Percentiles rank a stretch among this genome's conserved stretches.
Evolutionary conservation across 2,888 invertebrate species (phyloP).

Genomic region (Drosophila neotestacea): DNA sequence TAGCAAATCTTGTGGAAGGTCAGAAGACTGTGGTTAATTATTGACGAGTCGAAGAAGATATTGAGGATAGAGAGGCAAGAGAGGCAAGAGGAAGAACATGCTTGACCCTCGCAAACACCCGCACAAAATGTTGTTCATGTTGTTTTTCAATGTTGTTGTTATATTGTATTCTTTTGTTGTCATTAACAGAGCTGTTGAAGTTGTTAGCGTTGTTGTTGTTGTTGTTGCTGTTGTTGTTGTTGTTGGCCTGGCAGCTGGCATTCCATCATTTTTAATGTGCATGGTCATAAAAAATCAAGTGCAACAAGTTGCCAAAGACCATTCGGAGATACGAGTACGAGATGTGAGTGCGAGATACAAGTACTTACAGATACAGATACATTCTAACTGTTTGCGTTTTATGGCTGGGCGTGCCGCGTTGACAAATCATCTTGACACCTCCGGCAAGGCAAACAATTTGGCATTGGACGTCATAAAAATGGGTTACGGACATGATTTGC

Average conservation of each 20-base stretch:
- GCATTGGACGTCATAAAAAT: constrained; percentile 72
- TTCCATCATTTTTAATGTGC: constrained; percentile 73
- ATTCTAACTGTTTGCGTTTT: constrained; percentile 67
- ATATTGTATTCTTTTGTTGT: constrained; percentile 33
- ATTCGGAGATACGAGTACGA: constrained; percentile 20
- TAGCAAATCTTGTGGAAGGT: constrained; percentile 53
- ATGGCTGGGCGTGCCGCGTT: constrained; percentile 56
- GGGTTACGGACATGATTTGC: constrained; percentile 78
- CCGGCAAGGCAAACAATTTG: constrained; percentile 38
- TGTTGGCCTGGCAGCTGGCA: constrained; percentile 55
- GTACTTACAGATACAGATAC: constrained; percentile 28
- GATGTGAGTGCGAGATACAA: neutral
- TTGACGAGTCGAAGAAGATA: constrained; percentile 47
- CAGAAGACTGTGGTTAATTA: constrained; percentile 71
- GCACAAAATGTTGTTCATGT: constrained; percentile 34
- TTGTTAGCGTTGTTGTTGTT: neutral
- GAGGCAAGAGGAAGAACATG: neutral
- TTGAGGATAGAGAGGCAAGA: neutral
- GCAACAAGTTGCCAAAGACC: constrained; percentile 70
- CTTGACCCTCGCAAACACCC: constrained; percentile 49
- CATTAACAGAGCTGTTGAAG: constrained; percentile 49
- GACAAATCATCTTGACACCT: constrained; percentile 79
- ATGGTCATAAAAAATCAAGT: constrained; percentile 74
- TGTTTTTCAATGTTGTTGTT: constrained; percentile 11
- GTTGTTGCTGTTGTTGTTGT: neutral